phyloP scores from a whole-genome alignment of 1,140 invertebrate genomes.

The Papilio dardanus region DNA sequence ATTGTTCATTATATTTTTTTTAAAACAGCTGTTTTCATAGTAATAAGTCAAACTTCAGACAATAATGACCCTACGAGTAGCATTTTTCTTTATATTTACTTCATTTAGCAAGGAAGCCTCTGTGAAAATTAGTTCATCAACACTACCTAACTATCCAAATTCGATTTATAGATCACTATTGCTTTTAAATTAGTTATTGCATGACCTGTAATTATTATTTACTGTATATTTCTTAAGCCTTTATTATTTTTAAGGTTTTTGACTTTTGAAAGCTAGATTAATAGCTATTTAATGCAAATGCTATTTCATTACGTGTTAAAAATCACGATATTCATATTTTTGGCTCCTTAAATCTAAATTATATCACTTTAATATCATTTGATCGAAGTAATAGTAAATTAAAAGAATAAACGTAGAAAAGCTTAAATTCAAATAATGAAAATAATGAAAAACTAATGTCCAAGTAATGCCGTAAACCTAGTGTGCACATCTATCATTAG shows the following conservation, averaged over 20 bases:
- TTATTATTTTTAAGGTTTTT: background rate
- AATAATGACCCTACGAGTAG: background rate
- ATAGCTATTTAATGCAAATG: background rate
- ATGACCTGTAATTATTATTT: background rate
- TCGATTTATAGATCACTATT: background rate
- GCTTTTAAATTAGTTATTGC: background rate
- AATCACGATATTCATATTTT: slow-evolving; percentile 80
- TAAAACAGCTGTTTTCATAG: background rate
- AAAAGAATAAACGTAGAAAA: slow-evolving; percentile 48
- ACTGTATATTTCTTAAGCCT: background rate
- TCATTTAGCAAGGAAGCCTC: background rate
- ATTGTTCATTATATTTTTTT: background rate
- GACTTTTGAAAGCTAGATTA: background rate
- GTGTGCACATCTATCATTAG: slow-evolving; percentile 40
- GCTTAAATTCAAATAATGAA: slow-evolving; percentile 51
- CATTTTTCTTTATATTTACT: background rate
- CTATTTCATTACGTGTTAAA: slow-evolving; percentile 13
- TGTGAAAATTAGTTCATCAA: background rate
- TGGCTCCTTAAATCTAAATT: slow-evolving; percentile 51
- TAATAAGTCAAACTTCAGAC: background rate
- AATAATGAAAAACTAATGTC: background rate
- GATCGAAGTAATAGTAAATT: slow-evolving; percentile 40
- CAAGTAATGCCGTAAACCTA: background rate
- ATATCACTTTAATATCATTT: slow-evolving; percentile 37
- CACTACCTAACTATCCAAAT: background rate